Conservation (phyloP, 1,140 invertebrate species). For the Branchinecta lindahli region DNA sequence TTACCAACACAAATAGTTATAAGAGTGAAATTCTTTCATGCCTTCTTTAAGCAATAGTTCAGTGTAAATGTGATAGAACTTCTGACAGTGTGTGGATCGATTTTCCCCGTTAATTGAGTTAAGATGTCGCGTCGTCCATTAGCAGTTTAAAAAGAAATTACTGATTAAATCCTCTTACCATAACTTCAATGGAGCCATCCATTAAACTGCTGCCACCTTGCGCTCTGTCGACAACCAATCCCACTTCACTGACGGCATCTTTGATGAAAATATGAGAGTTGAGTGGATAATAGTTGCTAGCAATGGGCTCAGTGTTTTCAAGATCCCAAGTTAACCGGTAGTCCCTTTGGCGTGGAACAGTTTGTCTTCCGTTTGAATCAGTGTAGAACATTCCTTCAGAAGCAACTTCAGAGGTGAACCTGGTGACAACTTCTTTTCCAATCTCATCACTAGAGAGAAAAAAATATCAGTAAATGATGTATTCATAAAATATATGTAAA, state of each 20-base stretch:
- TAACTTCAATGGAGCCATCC: constrained; percentile 57
- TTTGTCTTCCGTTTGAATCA: constrained; percentile 51
- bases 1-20: too few relatives aligned
- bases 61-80: too few relatives aligned
- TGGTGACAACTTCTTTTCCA: constrained; percentile 43
- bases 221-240: constrained; percentile 51
- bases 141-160: too few relatives aligned
- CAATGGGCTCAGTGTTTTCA: constrained; percentile 37
- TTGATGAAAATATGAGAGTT: constrained; percentile 36
- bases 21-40: too few relatives aligned
- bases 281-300: constrained; percentile 45
- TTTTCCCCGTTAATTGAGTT: too few relatives aligned
- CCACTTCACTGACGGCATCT: constrained; percentile 26
- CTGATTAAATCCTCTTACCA: constrained; percentile 38
- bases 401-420: constrained; percentile 33
- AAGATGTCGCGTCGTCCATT: too few relatives aligned
- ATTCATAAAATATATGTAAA: too few relatives aligned
- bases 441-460: constrained; percentile 33
- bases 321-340: constrained; percentile 37
- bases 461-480: too few relatives aligned
- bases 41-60: too few relatives aligned
- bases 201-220: constrained; percentile 69
- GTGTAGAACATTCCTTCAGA: constrained; percentile 43
- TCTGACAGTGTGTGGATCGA: too few relatives aligned
- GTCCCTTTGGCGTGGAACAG: constrained; percentile 38